phyloP scores from a whole-genome alignment of 2,888 invertebrate species.

The Ophion ellenae region DNA sequence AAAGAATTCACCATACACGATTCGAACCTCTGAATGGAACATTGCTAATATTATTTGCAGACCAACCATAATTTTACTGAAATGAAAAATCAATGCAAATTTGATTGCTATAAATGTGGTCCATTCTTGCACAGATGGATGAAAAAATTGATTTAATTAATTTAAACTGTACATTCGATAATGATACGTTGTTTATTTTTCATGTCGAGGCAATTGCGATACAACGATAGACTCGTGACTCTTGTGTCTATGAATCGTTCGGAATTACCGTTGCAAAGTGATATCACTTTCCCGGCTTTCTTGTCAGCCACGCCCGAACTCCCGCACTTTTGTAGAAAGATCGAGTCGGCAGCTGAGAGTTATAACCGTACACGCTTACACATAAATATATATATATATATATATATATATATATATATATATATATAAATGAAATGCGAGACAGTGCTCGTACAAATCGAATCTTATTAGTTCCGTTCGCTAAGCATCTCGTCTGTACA shows the following conservation, averaged over 20 bases:
- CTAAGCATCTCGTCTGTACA: constrained; percentile 25
- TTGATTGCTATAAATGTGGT: background rate
- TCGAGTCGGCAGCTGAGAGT: constrained; percentile 23
- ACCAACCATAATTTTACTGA: background rate
- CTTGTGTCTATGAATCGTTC: constrained; percentile 20
- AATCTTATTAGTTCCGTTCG: constrained; percentile 37
- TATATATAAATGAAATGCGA: constrained; percentile 32
- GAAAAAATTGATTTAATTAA: background rate
- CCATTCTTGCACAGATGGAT: no score
- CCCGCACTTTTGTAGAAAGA: constrained; percentile 62
- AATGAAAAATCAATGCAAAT: background rate
- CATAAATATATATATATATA: background rate
- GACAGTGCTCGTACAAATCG: constrained; percentile 41
- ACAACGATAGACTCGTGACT: background rate
- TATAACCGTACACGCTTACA: no score
- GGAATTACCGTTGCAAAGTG: constrained; percentile 50
- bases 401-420: constrained; percentile 11
- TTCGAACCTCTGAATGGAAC: background rate
- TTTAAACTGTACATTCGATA: background rate
- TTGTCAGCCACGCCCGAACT: constrained; percentile 72
- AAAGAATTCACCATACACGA: background rate
- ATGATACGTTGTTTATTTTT: background rate
- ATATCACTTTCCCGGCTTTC: constrained; percentile 77
- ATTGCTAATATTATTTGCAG: background rate
- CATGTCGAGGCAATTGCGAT: constrained; percentile 26